These are phyloP conservation scores for Oenanthe melanoleuca DNA, from an alignment of 2,113 vertebrate genomes.

Conservation along the genomic window DNA sequence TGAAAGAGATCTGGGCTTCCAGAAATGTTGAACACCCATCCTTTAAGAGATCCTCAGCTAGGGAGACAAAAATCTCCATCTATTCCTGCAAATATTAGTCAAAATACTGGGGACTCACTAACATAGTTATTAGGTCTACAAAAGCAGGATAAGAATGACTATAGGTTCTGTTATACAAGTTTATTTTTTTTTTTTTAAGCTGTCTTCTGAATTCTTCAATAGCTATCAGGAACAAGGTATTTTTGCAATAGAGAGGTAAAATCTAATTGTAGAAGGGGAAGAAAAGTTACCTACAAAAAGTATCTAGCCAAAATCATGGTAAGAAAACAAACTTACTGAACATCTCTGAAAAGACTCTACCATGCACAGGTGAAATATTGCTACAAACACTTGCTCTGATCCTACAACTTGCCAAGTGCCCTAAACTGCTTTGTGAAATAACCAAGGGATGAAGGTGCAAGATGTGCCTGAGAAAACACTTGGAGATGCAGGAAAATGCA, in stretches of 20 bases:
- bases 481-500: not conserved
- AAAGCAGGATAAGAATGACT: not conserved
- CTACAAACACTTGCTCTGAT: not conserved
- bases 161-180: not conserved
- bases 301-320: not conserved
- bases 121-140: not conserved
- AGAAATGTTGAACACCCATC: not conserved
- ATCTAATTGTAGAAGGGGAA: not conserved
- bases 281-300: not conserved
- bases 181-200: not conserved
- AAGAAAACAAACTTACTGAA: not conserved
- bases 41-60: not conserved
- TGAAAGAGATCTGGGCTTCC: not conserved
- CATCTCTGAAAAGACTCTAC: not conserved
- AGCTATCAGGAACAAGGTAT: not conserved
- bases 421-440: not conserved
- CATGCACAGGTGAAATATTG: not conserved
- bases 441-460: not conserved
- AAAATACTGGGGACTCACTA: not conserved
- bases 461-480: fast-evolving
- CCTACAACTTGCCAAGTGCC: not conserved
- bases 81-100: not conserved
- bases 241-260: not conserved
- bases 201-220: not conserved
- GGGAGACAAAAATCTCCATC: not conserved